phyloP scores from a whole-genome alignment of 2,113 vertebrate genomes.

The Excalfactoria chinensis region DNA sequence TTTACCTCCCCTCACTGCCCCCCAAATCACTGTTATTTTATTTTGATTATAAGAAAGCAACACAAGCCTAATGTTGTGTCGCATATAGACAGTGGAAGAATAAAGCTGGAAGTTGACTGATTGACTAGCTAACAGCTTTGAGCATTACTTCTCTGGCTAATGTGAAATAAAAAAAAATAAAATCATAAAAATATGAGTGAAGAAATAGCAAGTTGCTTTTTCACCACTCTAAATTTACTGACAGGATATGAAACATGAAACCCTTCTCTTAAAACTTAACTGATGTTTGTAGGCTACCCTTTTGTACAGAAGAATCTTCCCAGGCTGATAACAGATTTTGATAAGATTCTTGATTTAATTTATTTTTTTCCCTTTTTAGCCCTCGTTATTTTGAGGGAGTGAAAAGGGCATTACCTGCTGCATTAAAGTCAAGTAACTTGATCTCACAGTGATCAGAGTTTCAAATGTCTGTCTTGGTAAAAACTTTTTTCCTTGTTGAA shows the following conservation, averaged over 20 bases:
- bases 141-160: neutral
- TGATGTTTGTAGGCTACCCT: neutral
- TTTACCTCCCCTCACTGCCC: neutral
- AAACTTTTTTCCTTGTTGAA: neutral
- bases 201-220: neutral
- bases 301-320: neutral
- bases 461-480: neutral
- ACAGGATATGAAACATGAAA: neutral
- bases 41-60: neutral
- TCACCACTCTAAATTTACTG: neutral
- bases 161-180: neutral
- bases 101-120: neutral
- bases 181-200: neutral
- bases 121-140: slow-evolving; percentile 34
- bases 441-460: neutral
- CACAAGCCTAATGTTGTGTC: neutral
- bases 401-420: neutral
- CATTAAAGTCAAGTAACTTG: neutral
- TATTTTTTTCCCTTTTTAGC: neutral
- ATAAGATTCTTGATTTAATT: neutral
- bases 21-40: neutral
- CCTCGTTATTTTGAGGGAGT: neutral
- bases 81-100: neutral
- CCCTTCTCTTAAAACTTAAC: neutral
- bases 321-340: neutral